Percentiles rank a stretch among this genome's conserved stretches.
Conservation (phyloP, 2,888 invertebrate species). For the Luperina testacea region DNA sequence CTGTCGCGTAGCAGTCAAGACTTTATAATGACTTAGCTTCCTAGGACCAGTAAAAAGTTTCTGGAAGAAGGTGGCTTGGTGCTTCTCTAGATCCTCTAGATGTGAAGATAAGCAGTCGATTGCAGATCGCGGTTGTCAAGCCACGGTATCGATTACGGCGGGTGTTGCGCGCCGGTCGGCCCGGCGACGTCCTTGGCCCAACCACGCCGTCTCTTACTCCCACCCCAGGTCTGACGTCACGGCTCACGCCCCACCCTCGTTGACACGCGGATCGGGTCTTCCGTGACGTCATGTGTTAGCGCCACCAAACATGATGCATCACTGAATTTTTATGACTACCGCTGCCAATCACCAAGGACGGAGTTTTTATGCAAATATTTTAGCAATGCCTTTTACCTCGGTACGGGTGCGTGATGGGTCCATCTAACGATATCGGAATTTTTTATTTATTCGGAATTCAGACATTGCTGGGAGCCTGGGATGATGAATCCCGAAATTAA, state of each 20-base stretch:
- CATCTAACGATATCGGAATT: constrained; percentile 26
- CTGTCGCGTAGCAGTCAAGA: constrained; percentile 14
- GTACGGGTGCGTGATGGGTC: neutral
- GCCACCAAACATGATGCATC: constrained; percentile 69
- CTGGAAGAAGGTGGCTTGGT: neutral
- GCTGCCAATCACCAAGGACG: constrained; percentile 29
- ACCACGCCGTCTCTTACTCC: constrained; percentile 81
- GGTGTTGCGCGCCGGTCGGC: constrained; percentile 88
- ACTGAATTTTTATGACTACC: constrained; percentile 55
- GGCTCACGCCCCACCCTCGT: constrained; percentile 80
- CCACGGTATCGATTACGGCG: constrained; percentile 83
- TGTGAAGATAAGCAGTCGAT: constrained; percentile 58
- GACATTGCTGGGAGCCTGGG: constrained; percentile 9
- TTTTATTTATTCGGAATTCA: constrained; percentile 34
- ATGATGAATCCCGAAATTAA: constrained; percentile 37
- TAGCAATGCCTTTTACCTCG: constrained; percentile 21
- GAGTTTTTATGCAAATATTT: constrained; percentile 25
- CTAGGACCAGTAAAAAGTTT: neutral
- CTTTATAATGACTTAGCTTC: neutral
- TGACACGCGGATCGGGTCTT: constrained; percentile 80
- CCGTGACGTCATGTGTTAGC: constrained; percentile 82
- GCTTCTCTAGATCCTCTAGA: constrained; percentile 46
- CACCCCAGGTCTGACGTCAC: constrained; percentile 82
- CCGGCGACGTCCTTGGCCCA: constrained; percentile 89
- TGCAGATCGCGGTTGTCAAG: constrained; percentile 78